Percentiles rank a stretch among this genome's conserved stretches.
Evolutionary conservation across 2,113 vertebrate species (phyloP).

Genomic region (Solenodon paradoxus): DNA sequence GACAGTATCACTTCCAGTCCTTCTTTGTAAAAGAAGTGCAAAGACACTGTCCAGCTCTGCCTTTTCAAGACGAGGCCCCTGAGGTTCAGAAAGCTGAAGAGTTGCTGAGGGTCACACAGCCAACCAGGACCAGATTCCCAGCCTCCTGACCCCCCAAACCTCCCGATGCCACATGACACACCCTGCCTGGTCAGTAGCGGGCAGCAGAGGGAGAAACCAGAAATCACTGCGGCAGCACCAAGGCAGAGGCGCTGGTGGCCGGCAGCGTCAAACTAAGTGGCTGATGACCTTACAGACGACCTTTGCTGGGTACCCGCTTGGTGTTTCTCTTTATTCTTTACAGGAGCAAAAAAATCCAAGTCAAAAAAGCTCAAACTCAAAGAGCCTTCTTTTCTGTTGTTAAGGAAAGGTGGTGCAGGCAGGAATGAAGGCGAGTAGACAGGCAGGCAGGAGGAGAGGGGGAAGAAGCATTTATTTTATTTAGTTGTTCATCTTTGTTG

Average conservation of each 20-base stretch:
- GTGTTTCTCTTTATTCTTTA: background rate
- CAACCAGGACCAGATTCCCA: background rate
- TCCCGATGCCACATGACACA: background rate
- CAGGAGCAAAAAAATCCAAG: background rate
- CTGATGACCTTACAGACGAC: background rate
- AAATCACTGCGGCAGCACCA: background rate
- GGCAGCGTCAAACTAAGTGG: background rate
- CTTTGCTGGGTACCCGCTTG: background rate
- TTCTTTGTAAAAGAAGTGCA: background rate
- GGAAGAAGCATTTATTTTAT: no score
- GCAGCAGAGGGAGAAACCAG: background rate
- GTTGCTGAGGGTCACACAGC: background rate
- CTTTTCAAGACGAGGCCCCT: background rate
- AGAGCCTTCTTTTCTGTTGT: background rate
- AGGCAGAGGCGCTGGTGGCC: no score
- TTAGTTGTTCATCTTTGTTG: no score
- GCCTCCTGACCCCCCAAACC: background rate
- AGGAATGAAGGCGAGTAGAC: no score
- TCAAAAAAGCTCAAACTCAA: background rate
- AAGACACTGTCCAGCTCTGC: background rate
- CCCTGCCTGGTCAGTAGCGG: background rate
- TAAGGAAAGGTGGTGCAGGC: no score
- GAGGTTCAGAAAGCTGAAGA: background rate
- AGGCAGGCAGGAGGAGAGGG: no score
- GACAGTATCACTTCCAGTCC: background rate